Evolutionary conservation across 2,797 vertebrate species (phyloP).

Genomic region (Craterocephalus amniculus): DNA sequence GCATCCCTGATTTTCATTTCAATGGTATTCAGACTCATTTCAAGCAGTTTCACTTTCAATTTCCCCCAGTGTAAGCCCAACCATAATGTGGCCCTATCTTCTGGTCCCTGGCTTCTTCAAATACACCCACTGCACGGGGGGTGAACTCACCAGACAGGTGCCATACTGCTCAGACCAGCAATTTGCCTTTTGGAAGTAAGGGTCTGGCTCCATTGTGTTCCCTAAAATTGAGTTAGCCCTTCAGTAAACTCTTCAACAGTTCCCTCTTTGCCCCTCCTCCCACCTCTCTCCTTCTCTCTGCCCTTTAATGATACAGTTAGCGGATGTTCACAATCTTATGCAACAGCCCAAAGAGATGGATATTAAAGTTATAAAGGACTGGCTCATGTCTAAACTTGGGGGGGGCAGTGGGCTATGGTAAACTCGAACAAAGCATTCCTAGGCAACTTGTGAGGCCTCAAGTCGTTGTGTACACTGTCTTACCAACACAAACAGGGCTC

Average conservation of each 20-base stretch:
- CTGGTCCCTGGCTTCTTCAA: constrained; percentile 18
- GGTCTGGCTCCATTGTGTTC: constrained; percentile 70
- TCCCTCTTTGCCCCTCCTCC: constrained; percentile 20
- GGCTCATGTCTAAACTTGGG: constrained; percentile 17
- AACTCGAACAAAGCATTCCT: constrained; percentile 33
- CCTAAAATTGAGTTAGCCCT: constrained; percentile 72
- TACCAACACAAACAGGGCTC: constrained; percentile 31
- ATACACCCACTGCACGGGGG: constrained; percentile 41
- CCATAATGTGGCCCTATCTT: constrained; percentile 56
- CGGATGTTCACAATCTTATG: constrained; percentile 37
- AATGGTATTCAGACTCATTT: constrained; percentile 70
- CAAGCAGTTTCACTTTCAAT: constrained; percentile 74
- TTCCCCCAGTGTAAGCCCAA: constrained; percentile 44
- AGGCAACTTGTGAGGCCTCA: constrained; percentile 36
- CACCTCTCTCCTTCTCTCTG: constrained; percentile 2
- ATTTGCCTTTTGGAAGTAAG: constrained; percentile 78
- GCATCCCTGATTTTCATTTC: constrained; percentile 70
- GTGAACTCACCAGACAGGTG: constrained; percentile 71
- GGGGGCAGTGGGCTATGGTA: constrained; percentile 6
- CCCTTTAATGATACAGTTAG: constrained; percentile 45
- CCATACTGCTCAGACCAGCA: constrained; percentile 68
- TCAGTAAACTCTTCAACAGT: constrained; percentile 65
- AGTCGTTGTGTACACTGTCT: constrained; percentile 29
- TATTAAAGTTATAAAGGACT: constrained; percentile 31
- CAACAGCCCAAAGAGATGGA: constrained; percentile 23